Percentiles rank a stretch among this genome's conserved stretches.
phyloP scores from a whole-genome alignment of 2,888 invertebrate genomes.

The Metopia argyrocephala region DNA sequence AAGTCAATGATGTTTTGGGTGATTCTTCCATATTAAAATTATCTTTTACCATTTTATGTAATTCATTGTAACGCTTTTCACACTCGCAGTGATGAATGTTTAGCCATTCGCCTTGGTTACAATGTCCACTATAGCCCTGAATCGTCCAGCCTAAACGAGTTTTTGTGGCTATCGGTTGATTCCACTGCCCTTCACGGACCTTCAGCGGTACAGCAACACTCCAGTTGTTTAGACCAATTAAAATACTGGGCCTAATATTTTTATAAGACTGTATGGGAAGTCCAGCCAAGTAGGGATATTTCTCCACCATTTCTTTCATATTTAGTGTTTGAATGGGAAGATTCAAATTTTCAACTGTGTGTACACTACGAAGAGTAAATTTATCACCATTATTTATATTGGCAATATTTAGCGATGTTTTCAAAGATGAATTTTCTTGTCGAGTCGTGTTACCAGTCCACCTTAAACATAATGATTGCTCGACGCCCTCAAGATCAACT shows the following conservation, averaged over 20 bases:
- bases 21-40: conserved; percentile 36
- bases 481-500: too few species aligned
- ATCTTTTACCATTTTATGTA: conserved; percentile 29
- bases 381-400: not conserved
- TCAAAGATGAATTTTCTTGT: not conserved
- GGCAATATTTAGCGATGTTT: not conserved
- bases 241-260: too few species aligned
- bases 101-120: conserved; percentile 4
- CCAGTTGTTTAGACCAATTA: too few species aligned
- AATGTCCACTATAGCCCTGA: not conserved
- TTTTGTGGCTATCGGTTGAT: not conserved
- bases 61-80: conserved; percentile 11
- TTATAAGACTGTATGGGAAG: too few species aligned
- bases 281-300: not conserved
- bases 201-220: too few species aligned
- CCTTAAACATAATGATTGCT: not conserved
- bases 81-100: conserved; percentile 30
- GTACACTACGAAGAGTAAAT: conserved; percentile 2
- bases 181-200: not conserved
- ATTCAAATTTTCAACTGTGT: conserved; percentile 19
- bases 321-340: conserved; percentile 12
- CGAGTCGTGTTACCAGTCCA: not conserved
- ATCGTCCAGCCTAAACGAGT: not conserved
- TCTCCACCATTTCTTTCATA: conserved; percentile 3
- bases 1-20: not conserved